Base-by-base conservation (phyloP, 2,888 invertebrate species). In the Megastigmus dorsalis region DNA sequence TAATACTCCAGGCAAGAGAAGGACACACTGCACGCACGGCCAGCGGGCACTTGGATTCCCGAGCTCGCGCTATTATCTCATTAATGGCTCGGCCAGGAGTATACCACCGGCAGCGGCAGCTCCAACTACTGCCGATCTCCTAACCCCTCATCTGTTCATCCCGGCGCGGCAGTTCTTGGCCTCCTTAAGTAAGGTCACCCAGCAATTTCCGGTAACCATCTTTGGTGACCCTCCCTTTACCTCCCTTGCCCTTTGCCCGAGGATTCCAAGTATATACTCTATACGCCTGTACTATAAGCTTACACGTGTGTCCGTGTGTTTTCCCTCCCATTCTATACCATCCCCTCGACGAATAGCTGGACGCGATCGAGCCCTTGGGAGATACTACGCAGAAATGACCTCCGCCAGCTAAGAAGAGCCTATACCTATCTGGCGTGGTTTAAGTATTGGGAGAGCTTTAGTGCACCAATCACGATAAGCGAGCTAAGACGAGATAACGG, bases 131-230 rank as follows among this genome's bases (percentile, higher is more conserved):
- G n/a, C n/a, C n/a, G n/a, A n/a, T n/a, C n/a, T n/a, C n/a, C n/a
- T n/a, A n/a, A n/a, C n/a, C n/a, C n/a, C n/a, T n/a, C n/a, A n/a
- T n/a, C n/a, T n/a, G n/a, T n/a, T n/a, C n/a, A n/a, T n/a, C n/a
- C n/a, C n/a, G n/a, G n/a, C n/a, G n/a, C n/a, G n/a, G n/a, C n/a
- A n/a, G n/a, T n/a, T n/a, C n/a, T n/a, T n/a, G n/a, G 15, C 36
- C 36, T 71, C 33, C 81, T 83, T 84, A 85, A 84, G 84, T 85
- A 86, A 86, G 86, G 85, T 86, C 87, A 85, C 83, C 85, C 82
- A 84, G 86, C 84, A 87, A 87, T 87, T 87, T 87, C 86, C 86
- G 86, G 85, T 84, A 83, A 85, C 85, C 86, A 85, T 86, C 83
- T 86, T 85, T n/a, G n/a, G n/a, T n/a, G n/a, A n/a, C n/a, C n/a